Conservation (phyloP, 2,797 vertebrate species). For the Semotilus atromaculatus region DNA sequence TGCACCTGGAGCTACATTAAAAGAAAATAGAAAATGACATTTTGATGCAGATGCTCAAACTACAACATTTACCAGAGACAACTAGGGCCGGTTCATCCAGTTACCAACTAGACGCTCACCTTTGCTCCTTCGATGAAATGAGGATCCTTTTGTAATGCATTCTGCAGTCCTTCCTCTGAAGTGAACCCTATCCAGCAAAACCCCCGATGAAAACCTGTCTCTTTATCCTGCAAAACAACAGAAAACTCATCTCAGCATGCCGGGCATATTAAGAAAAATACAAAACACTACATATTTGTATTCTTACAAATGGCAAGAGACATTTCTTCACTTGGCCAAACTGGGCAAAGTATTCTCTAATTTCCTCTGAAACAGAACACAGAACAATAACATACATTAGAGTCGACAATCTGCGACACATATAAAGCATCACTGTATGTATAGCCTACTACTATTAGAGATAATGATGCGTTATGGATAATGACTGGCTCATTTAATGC, state of each 20-base stretch:
- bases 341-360: conserved; percentile 88
- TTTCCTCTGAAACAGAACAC: conserved; percentile 79
- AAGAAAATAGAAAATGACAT: neutral
- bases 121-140: conserved; percentile 87
- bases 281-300: neutral
- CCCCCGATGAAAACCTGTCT: conserved; percentile 90
- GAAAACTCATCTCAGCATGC: neutral
- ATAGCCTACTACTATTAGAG: neutral
- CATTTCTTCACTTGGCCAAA: conserved; percentile 87
- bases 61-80: neutral
- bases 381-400: conserved; percentile 10
- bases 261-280: neutral
- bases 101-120: conserved; percentile 70
- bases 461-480: neutral
- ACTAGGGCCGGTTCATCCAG: neutral
- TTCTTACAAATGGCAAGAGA: conserved; percentile 89
- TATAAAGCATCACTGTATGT: too few relatives aligned
- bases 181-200: conserved; percentile 85
- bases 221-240: conserved; percentile 78
- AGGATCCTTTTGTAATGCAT: conserved; percentile 83
- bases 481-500: neutral
- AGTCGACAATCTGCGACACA: too few relatives aligned
- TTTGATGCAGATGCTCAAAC: neutral
- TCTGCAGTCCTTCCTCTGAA: conserved; percentile 79
- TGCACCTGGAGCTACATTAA: conserved; percentile 81